Evolutionary conservation across 2,888 invertebrate species (phyloP).

Genomic region (Myathropa florea): DNA sequence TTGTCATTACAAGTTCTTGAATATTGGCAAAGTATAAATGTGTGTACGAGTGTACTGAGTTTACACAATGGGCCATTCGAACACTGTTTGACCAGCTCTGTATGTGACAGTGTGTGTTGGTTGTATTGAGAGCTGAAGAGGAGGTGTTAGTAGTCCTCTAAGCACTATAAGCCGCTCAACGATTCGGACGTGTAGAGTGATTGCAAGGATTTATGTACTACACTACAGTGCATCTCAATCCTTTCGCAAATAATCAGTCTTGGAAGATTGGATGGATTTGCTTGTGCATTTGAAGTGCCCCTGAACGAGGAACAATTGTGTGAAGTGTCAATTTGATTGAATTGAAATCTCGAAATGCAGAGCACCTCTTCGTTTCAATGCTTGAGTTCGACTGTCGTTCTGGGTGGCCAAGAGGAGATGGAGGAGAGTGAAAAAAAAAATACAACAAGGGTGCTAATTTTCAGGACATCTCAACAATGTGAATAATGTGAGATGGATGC

Average conservation of each 20-base stretch:
- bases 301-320: conserved; percentile 51
- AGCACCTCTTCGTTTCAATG: conserved; percentile 42
- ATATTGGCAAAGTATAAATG: conserved; percentile 48
- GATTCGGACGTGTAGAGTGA: conserved; percentile 41
- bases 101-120: conserved; percentile 10
- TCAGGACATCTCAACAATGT: background rate
- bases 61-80: conserved; percentile 29
- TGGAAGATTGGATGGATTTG: conserved; percentile 63
- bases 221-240: conserved; percentile 19
- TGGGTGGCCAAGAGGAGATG: background rate
- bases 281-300: conserved; percentile 51
- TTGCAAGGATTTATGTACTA: conserved; percentile 54
- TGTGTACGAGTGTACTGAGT: conserved; percentile 11
- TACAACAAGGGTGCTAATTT: background rate
- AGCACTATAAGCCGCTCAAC: conserved; percentile 25
- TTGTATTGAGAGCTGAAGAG: background rate
- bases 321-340: conserved; percentile 69
- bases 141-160: conserved; percentile 13
- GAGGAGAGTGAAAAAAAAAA: background rate
- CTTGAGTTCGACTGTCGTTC: background rate
- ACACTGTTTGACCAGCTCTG: conserved; percentile 58
- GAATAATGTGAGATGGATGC: background rate
- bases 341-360: conserved; percentile 57
- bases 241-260: conserved; percentile 59
- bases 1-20: conserved; percentile 59